Evolutionary conservation across 2,888 invertebrate species (phyloP).

Genomic region (Synanthedon myopaeformis): DNA sequence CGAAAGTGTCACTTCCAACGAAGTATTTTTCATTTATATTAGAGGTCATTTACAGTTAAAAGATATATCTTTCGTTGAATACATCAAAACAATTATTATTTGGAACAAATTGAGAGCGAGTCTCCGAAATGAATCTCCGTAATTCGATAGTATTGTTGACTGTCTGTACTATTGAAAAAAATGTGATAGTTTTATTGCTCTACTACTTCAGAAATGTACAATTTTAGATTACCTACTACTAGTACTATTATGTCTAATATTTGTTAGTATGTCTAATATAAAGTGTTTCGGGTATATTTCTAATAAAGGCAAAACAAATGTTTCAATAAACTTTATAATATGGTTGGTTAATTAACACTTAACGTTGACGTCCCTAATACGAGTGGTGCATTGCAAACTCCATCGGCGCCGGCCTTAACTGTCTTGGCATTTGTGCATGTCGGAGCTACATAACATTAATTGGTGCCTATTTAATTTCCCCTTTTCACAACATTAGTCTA

Average conservation of each 20-base stretch:
- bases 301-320: slow-evolving; percentile 23
- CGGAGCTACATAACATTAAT: background rate
- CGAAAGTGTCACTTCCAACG: slow-evolving; percentile 27
- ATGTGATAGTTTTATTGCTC: too few species aligned
- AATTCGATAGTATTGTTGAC: too few species aligned
- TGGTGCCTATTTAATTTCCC: background rate
- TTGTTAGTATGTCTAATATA: too few species aligned
- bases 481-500: slow-evolving; percentile 3
- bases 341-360: slow-evolving; percentile 51
- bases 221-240: too few species aligned
- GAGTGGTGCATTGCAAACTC: slow-evolving; percentile 56
- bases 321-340: slow-evolving; percentile 40
- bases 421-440: slow-evolving; percentile 51
- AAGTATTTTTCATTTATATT: slow-evolving; percentile 18
- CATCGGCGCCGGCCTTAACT: slow-evolving; percentile 62
- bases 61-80: too few species aligned
- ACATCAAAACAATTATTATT: too few species aligned
- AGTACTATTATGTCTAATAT: too few species aligned
- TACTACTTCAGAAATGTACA: too few species aligned
- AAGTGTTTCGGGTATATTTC: background rate
- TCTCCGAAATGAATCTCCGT: too few species aligned
- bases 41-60: slow-evolving; percentile 20
- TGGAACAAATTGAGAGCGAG: too few species aligned
- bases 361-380: slow-evolving; percentile 64
- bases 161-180: too few species aligned